Conservation (phyloP, 92 coral and sea anemone species). For the Heliopora coerulea region DNA sequence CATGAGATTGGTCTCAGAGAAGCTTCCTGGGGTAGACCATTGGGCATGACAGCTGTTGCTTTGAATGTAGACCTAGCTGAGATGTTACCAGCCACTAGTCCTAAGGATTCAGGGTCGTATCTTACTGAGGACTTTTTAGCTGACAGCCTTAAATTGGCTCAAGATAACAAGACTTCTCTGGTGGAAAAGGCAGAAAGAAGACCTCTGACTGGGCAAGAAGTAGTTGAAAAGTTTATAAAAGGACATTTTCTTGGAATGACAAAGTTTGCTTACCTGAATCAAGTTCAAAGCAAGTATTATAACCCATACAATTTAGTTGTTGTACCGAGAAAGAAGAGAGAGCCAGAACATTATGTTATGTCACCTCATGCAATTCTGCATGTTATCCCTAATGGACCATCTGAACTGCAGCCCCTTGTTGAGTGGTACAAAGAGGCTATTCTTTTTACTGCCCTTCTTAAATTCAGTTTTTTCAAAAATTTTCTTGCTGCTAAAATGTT, state of each 20-base stretch:
- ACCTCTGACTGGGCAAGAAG: conserved; percentile 79
- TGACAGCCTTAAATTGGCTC: conserved; percentile 29
- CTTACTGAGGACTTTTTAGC: conserved; percentile 29
- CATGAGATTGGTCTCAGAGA: conserved; percentile 82
- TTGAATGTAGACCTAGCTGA: conserved; percentile 75
- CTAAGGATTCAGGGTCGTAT: conserved; percentile 60
- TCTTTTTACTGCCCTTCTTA: conserved; percentile 71
- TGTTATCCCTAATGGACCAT: conserved; percentile 72
- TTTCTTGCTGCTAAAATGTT: conserved; percentile 83
- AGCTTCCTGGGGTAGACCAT: conserved; percentile 77
- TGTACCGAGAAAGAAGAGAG: conserved; percentile 74
- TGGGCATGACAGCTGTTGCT: conserved; percentile 84
- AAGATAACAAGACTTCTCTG: conserved; percentile 29
- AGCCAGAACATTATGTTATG: conserved; percentile 91
- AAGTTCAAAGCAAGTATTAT: conserved; percentile 70
- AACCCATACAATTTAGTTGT: conserved; percentile 87
- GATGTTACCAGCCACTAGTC: conserved; percentile 73
- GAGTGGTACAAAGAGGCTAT: conserved; percentile 96
- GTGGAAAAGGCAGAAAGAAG: conserved; percentile 19
- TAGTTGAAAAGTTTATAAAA: conserved; percentile 80
- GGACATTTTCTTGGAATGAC: conserved; percentile 77
- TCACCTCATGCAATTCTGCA: conserved; percentile 94
- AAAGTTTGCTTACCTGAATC: conserved; percentile 89
- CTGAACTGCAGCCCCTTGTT: conserved; percentile 77
- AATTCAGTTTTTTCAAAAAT: conserved; percentile 80